phyloP scores from a whole-genome alignment of 2,888 invertebrate genomes.

The Koerneria pararmatus region DNA sequence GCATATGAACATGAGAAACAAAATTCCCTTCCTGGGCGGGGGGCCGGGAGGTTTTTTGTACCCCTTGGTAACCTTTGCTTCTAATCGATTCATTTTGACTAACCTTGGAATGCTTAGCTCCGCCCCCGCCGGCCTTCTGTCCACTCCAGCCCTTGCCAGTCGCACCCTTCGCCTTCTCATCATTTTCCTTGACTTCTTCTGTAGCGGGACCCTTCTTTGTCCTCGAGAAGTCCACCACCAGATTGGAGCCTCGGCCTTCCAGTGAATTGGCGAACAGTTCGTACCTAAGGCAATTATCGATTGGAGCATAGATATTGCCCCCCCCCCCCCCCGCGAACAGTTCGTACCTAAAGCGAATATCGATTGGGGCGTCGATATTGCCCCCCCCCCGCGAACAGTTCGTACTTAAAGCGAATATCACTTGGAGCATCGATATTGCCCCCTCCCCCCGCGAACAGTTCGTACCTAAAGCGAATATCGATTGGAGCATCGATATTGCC shows the following conservation, averaged over 20 bases:
- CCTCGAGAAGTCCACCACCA: constrained; percentile 56
- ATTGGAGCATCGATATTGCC: too few species aligned
- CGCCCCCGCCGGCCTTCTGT: too few species aligned
- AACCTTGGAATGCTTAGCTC: constrained; percentile 14
- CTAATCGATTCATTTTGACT: constrained; percentile 25
- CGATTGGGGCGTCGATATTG: not conserved
- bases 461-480: too few species aligned
- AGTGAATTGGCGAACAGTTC: constrained; percentile 55
- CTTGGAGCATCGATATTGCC: too few species aligned
- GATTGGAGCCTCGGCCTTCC: constrained; percentile 49
- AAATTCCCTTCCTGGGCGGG: too few species aligned
- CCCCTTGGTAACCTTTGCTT: too few species aligned
- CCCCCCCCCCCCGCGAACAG: too few species aligned
- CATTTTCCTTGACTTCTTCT: constrained; percentile 33
- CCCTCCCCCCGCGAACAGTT: constrained; percentile 4
- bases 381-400: constrained; percentile 1
- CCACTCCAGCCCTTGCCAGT: constrained; percentile 36
- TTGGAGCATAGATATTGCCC: too few species aligned
- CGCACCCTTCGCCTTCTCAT: constrained; percentile 34
- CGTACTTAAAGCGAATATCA: too few species aligned
- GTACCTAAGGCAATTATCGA: constrained; percentile 42
- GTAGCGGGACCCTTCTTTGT: constrained; percentile 42
- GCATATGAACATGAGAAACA: too few species aligned
- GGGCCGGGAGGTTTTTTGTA: too few species aligned
- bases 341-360: not conserved